Evolutionary conservation across 2,113 vertebrate species (phyloP).

Genomic region (Boulengeromyrus knoepffleri): DNA sequence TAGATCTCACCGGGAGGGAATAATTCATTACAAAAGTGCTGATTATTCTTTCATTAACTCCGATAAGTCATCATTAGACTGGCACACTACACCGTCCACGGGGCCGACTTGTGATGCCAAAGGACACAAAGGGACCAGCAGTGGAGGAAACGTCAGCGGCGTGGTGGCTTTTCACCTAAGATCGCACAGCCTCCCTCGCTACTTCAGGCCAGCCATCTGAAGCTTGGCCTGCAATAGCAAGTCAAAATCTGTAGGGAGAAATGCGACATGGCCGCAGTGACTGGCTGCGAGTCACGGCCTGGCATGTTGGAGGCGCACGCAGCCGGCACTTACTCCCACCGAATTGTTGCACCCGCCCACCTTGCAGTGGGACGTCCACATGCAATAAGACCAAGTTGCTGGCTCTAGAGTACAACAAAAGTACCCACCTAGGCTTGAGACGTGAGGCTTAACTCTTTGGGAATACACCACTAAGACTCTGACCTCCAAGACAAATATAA

Average conservation of each 20-base stretch:
- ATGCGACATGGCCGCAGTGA: not conserved
- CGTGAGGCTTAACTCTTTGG: not conserved
- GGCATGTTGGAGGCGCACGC: not conserved
- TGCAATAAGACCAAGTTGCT: not conserved
- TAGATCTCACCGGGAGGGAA: constrained; percentile 16
- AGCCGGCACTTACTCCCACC: not conserved
- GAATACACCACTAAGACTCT: not conserved
- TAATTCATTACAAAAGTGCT: constrained; percentile 21
- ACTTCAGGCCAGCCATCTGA: not conserved
- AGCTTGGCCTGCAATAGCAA: not conserved
- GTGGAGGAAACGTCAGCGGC: not conserved
- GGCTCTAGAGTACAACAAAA: not conserved
- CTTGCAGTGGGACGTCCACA: not conserved
- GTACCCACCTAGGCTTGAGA: not conserved
- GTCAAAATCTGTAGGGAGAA: not conserved
- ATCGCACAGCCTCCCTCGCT: not conserved
- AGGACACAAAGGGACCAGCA: not conserved
- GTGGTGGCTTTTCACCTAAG: not conserved
- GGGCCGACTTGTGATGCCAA: not conserved
- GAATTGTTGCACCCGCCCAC: not conserved
- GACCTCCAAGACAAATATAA: not conserved
- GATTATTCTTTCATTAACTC: constrained; percentile 23
- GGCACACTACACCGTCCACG: not conserved
- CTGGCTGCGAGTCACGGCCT: not conserved
- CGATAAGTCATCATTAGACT: constrained; percentile 17